phyloP scores from a whole-genome alignment of 2,888 invertebrate genomes.

The Eurytoma californica region DNA sequence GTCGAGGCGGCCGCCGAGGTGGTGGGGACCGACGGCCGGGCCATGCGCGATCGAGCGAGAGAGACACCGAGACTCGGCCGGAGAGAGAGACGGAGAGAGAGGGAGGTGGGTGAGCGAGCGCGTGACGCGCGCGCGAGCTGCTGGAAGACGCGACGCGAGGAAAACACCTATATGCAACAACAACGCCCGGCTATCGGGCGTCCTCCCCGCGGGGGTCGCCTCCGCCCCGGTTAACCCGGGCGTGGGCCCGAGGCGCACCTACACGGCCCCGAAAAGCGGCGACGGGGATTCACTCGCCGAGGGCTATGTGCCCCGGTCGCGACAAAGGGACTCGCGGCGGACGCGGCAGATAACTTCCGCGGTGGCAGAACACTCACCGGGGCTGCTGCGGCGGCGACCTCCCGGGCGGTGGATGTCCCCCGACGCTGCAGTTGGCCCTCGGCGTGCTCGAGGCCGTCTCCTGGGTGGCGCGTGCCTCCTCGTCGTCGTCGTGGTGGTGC shows the following conservation, averaged over 20 bases:
- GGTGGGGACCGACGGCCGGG: background rate
- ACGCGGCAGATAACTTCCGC: slow-evolving; percentile 6
- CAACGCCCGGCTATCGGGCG: slow-evolving; percentile 9
- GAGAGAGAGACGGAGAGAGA: slow-evolving; percentile 13
- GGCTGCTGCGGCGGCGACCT: background rate
- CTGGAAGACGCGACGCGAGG: slow-evolving; percentile 49
- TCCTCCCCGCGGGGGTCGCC: background rate
- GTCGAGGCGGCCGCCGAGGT: background rate
- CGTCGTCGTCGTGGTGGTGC: background rate
- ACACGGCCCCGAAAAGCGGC: too few relatives aligned
- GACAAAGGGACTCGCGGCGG: background rate
- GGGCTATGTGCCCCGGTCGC: background rate
- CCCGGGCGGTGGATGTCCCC: background rate
- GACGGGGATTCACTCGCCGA: too few relatives aligned
- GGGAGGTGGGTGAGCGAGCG: slow-evolving; percentile 47
- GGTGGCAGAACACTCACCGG: background rate
- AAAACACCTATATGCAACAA: slow-evolving; percentile 37
- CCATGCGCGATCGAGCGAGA: slow-evolving; percentile 18
- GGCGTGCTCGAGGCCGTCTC: background rate
- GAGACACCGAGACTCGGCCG: background rate
- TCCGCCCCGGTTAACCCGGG: background rate
- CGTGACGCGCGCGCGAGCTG: slow-evolving; percentile 48
- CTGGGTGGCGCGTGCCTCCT: background rate
- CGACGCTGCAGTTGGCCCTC: background rate
- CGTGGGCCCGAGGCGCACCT: too few relatives aligned